A percentile compares a stretch with the other conserved stretches of the same genome.
Conservation (phyloP, 1,140 invertebrate species). For the Lethrus apterus region DNA sequence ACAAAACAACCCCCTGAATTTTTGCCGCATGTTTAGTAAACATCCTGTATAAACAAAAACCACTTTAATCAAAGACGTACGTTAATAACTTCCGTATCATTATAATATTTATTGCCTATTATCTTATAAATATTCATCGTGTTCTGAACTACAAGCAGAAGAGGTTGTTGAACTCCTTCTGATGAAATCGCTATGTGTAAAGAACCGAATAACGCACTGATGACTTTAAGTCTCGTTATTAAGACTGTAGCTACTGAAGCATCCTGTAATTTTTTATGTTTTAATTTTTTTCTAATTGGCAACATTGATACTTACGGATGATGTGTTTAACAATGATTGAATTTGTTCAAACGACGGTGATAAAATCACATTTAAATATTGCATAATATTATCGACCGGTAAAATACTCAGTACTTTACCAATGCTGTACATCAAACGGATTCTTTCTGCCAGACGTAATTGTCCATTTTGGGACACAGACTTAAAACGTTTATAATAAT, state of each 20-base stretch:
- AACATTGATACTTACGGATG: slow-evolving; percentile 37
- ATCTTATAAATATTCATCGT: slow-evolving; percentile 51
- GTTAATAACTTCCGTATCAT: slow-evolving; percentile 51
- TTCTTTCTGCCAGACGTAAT: slow-evolving; percentile 55
- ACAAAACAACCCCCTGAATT: too few species aligned
- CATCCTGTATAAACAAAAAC: too few species aligned
- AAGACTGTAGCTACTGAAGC: slow-evolving; percentile 42
- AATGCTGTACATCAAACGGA: slow-evolving; percentile 69
- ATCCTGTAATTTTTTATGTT: slow-evolving; percentile 39
- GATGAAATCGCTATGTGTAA: slow-evolving; percentile 45
- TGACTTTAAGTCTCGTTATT: slow-evolving; percentile 57
- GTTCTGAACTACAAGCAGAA: slow-evolving; percentile 50
- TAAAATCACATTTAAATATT: slow-evolving; percentile 61
- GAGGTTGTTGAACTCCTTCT: slow-evolving; percentile 41
- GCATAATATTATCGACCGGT: slow-evolving; percentile 54
- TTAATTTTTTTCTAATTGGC: not conserved
- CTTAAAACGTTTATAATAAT: slow-evolving; percentile 36
- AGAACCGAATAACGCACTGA: slow-evolving; percentile 60
- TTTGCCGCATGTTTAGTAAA: too few species aligned
- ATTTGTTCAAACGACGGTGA: slow-evolving; percentile 59
- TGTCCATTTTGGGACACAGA: slow-evolving; percentile 45
- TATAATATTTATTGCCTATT: slow-evolving; percentile 50
- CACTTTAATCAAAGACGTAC: too few species aligned
- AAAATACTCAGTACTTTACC: slow-evolving; percentile 66
- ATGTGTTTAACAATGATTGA: slow-evolving; percentile 45